These are phyloP conservation scores for Acanthochromis polyacanthus DNA, from an alignment of 2,113 vertebrate species.

Conservation along the genomic window DNA sequence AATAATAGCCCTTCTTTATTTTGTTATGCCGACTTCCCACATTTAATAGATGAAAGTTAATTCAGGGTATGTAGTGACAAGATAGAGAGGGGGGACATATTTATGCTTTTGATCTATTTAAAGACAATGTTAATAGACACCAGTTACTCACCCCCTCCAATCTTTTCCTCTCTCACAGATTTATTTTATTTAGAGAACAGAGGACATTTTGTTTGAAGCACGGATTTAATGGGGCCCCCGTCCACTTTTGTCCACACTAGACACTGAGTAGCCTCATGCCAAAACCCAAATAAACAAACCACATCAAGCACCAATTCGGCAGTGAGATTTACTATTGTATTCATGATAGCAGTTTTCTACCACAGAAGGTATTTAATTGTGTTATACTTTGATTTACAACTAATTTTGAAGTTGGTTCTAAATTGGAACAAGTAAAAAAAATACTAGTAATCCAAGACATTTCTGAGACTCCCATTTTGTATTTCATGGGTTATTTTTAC, in stretches of 20 bases:
- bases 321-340: neutral
- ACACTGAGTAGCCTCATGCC: conserved; percentile 48
- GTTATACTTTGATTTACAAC: neutral
- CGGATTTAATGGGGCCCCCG: conserved; percentile 60
- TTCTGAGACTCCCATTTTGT: conserved; percentile 1
- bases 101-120: conserved; percentile 67
- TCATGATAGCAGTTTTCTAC: neutral
- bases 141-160: conserved; percentile 27
- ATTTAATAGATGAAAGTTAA: neutral
- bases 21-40: neutral
- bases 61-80: neutral
- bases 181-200: conserved; percentile 67
- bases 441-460: neutral
- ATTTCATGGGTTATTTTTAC: neutral
- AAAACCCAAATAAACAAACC: conserved; percentile 56
- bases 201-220: conserved; percentile 65
- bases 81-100: conserved; percentile 3
- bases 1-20: neutral
- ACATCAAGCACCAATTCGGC: neutral
- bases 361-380: neutral
- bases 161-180: conserved; percentile 58
- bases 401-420: neutral
- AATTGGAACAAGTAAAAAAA: conserved; percentile 1
- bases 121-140: conserved; percentile 64
- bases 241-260: conserved; percentile 62